Conservation (phyloP, 2,113 vertebrate species). For the Pseudorhombus dupliciocellatus region DNA sequence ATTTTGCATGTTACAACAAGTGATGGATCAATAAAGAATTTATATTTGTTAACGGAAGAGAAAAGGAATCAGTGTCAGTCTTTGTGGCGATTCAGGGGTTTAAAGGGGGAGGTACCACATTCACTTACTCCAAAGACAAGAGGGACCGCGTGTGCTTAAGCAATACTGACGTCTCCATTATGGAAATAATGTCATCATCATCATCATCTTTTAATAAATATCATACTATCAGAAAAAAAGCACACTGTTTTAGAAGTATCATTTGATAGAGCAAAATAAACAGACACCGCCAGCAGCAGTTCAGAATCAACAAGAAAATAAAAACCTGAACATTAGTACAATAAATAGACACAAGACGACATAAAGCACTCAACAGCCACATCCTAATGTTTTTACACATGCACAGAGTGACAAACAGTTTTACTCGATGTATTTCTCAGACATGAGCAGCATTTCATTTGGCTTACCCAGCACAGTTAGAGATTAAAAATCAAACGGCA, state of each 20-base stretch:
- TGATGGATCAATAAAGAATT: constrained; percentile 69
- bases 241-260: constrained; percentile 37
- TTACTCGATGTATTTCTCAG: constrained; percentile 17
- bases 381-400: constrained; percentile 44
- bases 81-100: constrained; percentile 30
- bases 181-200: constrained; percentile 14
- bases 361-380: constrained; percentile 51
- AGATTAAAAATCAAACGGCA: constrained; percentile 25
- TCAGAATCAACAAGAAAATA: constrained; percentile 40
- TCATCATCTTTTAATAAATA: constrained; percentile 44
- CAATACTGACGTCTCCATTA: constrained; percentile 23
- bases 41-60: constrained; percentile 69
- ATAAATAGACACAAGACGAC: constrained; percentile 66
- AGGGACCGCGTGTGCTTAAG: constrained; percentile 22
- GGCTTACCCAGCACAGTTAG: constrained; percentile 32
- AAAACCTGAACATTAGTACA: constrained; percentile 23
- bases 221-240: constrained; percentile 46
- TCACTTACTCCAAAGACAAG: constrained; percentile 53
- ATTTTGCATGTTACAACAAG: constrained; percentile 71
- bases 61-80: constrained; percentile 34
- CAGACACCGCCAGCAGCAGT: constrained; percentile 59
- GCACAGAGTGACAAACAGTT: constrained; percentile 1
- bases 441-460: constrained; percentile 50
- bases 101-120: constrained; percentile 33
- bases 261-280: constrained; percentile 56